Percentiles rank a stretch among this genome's conserved stretches.
phyloP scores from a whole-genome alignment of 2,113 vertebrate genomes.

The zebrafish (Danio rerio) region DNA sequence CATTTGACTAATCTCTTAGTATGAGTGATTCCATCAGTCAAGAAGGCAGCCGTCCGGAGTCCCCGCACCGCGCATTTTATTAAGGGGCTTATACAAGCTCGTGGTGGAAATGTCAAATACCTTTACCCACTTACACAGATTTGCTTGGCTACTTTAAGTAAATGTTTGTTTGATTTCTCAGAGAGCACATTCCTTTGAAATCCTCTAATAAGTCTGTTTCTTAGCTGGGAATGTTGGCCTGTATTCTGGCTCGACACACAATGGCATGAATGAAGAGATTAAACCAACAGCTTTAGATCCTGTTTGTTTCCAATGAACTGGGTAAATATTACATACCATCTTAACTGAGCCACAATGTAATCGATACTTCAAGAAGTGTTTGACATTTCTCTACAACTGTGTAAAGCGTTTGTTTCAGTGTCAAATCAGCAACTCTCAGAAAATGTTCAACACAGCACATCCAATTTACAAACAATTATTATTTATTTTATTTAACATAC shows the following conservation, averaged over 20 bases:
- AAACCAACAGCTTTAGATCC: background rate
- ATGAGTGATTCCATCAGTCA: slow-evolving; percentile 71
- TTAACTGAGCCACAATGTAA: background rate
- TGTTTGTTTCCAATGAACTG: background rate
- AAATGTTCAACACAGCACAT: no score
- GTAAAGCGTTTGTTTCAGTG: background rate
- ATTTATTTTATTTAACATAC: no score
- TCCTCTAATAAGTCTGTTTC: background rate
- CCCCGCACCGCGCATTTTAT: slow-evolving; percentile 64
- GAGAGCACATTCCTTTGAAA: slow-evolving; percentile 57
- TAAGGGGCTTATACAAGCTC: slow-evolving; percentile 70
- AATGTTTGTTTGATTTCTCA: slow-evolving; percentile 27
- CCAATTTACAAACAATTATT: no score
- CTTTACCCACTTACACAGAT: slow-evolving; percentile 37
- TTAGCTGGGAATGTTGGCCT: slow-evolving; percentile 15
- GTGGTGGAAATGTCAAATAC: slow-evolving; percentile 61
- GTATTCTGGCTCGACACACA: background rate
- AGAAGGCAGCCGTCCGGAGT: slow-evolving; percentile 57
- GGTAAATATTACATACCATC: background rate
- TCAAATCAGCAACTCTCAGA: background rate
- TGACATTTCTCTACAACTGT: background rate
- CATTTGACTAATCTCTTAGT: slow-evolving; percentile 63
- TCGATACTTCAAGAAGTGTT: background rate
- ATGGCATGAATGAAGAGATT: background rate
- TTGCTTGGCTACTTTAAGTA: slow-evolving; percentile 60